These are phyloP conservation scores for Zophobas atratus DNA, from an alignment of 1,140 invertebrate genomes.

Conservation along the genomic window DNA sequence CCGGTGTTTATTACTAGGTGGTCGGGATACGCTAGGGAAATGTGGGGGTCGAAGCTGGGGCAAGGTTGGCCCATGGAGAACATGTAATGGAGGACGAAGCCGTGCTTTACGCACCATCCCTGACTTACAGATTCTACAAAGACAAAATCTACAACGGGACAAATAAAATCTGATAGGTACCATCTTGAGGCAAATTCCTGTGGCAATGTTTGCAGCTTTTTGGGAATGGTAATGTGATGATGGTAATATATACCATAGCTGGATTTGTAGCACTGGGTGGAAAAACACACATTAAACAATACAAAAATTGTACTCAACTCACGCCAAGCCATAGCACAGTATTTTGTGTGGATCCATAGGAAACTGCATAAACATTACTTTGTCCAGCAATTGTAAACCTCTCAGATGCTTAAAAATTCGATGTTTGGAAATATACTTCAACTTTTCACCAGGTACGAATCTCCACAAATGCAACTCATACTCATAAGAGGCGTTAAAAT, in stretches of 20 bases:
- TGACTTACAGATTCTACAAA: conserved; percentile 59
- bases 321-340: conserved; percentile 66
- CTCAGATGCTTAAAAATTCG: conserved; percentile 65
- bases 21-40: conserved; percentile 65
- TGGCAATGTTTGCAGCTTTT: conserved; percentile 65
- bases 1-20: conserved; percentile 68
- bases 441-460: conserved; percentile 63
- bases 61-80: conserved; percentile 63
- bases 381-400: conserved; percentile 59
- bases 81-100: conserved; percentile 66
- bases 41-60: conserved; percentile 63
- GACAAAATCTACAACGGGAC: neutral
- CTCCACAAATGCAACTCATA: conserved; percentile 66
- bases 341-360: conserved; percentile 65
- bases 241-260: conserved; percentile 64
- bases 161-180: neutral
- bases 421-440: conserved; percentile 63
- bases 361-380: conserved; percentile 66
- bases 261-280: conserved; percentile 55
- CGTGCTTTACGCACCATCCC: conserved; percentile 66
- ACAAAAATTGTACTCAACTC: conserved; percentile 54
- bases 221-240: conserved; percentile 64
- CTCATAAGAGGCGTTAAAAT: conserved; percentile 56
- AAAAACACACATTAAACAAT: conserved; percentile 42
- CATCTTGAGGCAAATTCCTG: conserved; percentile 27